Conservation (phyloP, 2,797 vertebrate genomes). For the Pipistrellus kuhlii region DNA sequence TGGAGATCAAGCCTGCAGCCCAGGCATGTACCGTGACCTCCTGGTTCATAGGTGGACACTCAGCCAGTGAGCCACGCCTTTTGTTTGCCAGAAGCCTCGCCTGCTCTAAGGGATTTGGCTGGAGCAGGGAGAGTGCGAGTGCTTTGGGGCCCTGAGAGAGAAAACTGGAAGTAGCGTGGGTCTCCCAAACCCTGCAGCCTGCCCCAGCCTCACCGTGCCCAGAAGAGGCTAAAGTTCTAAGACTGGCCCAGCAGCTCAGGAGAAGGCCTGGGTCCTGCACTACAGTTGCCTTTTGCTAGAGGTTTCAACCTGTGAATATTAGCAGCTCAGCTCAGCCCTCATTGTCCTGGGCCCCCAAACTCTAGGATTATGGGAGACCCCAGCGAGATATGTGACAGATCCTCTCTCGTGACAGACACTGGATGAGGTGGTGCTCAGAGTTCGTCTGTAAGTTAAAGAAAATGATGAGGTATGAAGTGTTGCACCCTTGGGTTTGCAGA, state of each 20-base stretch:
- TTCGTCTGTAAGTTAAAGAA: neutral
- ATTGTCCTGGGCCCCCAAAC: neutral
- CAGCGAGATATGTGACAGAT: neutral
- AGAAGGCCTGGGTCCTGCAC: neutral
- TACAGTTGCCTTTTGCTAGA: neutral
- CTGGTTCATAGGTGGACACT: too few species aligned
- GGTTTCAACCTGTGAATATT: neutral
- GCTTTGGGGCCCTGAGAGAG: neutral
- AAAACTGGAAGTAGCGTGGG: neutral
- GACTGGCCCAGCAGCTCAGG: rapidly evolving
- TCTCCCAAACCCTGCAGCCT: neutral
- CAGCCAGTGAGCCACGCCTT: neutral
- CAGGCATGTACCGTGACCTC: too few species aligned
- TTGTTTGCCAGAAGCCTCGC: neutral
- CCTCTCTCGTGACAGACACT: neutral
- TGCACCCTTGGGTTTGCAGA: neutral
- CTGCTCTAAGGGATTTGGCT: neutral
- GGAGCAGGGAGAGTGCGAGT: rapidly evolving
- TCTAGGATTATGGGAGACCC: neutral
- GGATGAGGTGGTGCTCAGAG: neutral
- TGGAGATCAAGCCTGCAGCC: too few species aligned
- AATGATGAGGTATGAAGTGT: neutral
- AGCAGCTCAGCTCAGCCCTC: neutral
- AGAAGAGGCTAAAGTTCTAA: neutral
- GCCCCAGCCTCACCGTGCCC: neutral